These are phyloP conservation scores for Psephotus haematonotus DNA, from an alignment of 2,113 vertebrate species.

Conservation along the genomic window DNA sequence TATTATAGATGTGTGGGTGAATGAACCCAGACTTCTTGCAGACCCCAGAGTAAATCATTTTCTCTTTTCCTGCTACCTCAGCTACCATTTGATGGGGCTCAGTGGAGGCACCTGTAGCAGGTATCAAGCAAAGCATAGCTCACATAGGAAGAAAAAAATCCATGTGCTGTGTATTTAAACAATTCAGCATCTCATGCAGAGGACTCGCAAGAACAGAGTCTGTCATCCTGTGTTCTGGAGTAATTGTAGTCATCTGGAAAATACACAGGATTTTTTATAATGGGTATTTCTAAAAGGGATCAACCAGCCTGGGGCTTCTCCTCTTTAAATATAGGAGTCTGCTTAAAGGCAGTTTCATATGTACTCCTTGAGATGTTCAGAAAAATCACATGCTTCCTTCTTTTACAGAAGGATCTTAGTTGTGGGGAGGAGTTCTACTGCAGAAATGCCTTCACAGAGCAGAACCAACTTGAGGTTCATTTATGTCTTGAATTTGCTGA, in stretches of 20 bases:
- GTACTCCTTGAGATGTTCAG: neutral
- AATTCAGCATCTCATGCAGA: neutral
- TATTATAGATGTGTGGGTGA: neutral
- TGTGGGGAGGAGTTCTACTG: neutral
- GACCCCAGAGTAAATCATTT: accelerated
- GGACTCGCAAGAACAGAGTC: neutral
- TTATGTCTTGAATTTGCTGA: neutral
- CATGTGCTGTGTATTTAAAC: neutral
- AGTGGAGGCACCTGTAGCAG: neutral
- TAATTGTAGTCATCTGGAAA: neutral
- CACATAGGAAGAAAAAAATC: neutral
- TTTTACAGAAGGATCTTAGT: neutral
- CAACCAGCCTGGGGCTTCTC: neutral
- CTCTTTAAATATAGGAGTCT: neutral
- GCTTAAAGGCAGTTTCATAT: neutral
- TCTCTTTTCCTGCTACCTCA: neutral
- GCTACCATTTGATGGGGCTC: neutral
- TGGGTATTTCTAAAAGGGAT: neutral
- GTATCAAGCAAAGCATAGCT: neutral
- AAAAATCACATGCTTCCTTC: neutral
- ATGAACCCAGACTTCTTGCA: neutral
- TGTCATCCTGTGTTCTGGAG: neutral
- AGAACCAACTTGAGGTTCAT: neutral
- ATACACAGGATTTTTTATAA: neutral
- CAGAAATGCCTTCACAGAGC: neutral